phyloP scores from a whole-genome alignment of 30 jellyfish, hydroid and myxozoan genomes.

The Hydractinia echinata region DNA sequence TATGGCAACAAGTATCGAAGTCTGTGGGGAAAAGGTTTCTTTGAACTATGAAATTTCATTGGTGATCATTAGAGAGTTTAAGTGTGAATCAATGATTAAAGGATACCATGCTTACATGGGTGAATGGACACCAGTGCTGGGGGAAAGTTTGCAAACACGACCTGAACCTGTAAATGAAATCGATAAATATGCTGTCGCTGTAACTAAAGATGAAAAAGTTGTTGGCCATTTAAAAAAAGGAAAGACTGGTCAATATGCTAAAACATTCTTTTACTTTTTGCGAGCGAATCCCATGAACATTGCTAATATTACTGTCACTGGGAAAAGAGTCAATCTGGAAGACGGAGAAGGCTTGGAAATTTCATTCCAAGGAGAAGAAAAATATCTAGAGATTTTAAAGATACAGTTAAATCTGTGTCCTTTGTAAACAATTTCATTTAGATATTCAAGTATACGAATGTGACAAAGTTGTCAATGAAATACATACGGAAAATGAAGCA shows the following conservation, averaged over 20 bases:
- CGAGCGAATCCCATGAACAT: neutral
- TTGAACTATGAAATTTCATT: constrained; percentile 13
- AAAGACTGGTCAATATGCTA: constrained; percentile 17
- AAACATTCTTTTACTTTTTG: constrained; percentile 6
- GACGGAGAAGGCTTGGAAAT: constrained; percentile 17
- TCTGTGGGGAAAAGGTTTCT: constrained; percentile 1
- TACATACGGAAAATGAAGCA: neutral
- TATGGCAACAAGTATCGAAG: neutral
- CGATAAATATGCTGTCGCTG: constrained; percentile 27
- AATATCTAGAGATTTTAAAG: constrained; percentile 2
- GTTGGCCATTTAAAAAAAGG: constrained; percentile 11
- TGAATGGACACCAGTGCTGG: constrained; percentile 25
- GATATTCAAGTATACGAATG: too few relatives aligned
- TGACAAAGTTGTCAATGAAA: neutral
- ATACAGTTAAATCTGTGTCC: constrained; percentile 12
- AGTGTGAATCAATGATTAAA: constrained; percentile 5
- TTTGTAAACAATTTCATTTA: neutral
- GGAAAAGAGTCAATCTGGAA: constrained; percentile 5
- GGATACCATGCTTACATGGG: constrained; percentile 21
- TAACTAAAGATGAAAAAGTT: constrained; percentile 8
- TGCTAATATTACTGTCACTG: constrained; percentile 30
- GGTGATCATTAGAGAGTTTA: neutral
- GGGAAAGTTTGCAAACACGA: neutral
- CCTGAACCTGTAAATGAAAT: constrained; percentile 17
- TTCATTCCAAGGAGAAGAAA: neutral